phyloP scores from a whole-genome alignment of 2,797 vertebrate genomes.

The Taeniopygia guttata region DNA sequence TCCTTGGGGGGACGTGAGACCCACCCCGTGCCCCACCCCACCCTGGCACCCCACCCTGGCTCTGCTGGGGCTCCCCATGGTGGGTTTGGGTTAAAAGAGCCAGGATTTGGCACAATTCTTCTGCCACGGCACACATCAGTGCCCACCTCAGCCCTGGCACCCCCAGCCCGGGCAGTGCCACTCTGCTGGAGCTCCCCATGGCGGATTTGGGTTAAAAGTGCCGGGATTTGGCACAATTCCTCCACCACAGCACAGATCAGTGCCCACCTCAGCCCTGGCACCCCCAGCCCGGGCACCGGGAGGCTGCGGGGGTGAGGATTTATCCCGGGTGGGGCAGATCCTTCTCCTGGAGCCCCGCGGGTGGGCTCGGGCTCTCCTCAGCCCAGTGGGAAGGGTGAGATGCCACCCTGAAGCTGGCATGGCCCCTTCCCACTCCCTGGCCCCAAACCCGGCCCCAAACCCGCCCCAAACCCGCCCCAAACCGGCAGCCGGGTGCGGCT shows the following conservation, averaged over 20 bases:
- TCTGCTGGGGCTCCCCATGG: accelerated
- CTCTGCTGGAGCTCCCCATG: no score
- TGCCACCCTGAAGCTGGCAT: neutral
- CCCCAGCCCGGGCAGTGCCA: no score
- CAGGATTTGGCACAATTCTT: neutral
- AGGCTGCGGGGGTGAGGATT: neutral
- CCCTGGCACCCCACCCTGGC: neutral
- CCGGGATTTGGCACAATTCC: no score
- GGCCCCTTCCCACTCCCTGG: accelerated
- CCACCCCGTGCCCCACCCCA: neutral
- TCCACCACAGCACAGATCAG: no score
- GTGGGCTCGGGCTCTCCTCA: accelerated
- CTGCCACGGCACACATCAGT: accelerated
- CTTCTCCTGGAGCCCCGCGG: accelerated
- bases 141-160: neutral
- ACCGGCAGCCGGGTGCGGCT: neutral
- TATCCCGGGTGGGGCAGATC: accelerated
- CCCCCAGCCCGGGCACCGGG: no score
- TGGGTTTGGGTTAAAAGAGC: neutral
- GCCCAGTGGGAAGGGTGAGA: neutral
- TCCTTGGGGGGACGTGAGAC: accelerated
- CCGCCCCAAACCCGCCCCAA: neutral
- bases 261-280: no score
- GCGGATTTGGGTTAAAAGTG: no score
- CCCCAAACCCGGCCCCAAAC: neutral